phyloP scores from a whole-genome alignment of 2,113 vertebrate genomes.

The Thermophis baileyi region DNA sequence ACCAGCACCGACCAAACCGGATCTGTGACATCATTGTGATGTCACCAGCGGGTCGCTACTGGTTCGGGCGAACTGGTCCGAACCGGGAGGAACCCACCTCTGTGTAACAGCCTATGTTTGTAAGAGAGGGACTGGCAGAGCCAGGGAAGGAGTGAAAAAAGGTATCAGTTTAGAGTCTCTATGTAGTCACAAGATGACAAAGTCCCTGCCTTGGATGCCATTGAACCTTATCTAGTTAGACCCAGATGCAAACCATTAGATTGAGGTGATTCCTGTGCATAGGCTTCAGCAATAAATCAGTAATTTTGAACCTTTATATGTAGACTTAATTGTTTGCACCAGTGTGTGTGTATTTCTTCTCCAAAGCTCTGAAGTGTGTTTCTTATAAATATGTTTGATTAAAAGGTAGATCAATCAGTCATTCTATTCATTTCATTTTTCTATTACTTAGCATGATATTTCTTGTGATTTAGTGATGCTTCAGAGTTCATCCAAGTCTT shows the following conservation, averaged over 20 bases:
- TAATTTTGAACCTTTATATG: not conserved
- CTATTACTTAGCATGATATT: not conserved
- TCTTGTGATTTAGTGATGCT: not conserved
- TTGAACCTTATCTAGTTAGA: not conserved
- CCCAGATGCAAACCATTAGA: not conserved
- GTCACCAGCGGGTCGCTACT: too few relatives aligned
- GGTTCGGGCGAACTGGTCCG: too few relatives aligned
- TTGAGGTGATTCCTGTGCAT: not conserved
- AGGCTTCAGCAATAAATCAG: not conserved
- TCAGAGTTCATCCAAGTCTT: not conserved
- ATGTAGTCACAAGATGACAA: not conserved
- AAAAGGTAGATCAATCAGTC: not conserved
- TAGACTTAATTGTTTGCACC: not conserved
- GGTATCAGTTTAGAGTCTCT: not conserved
- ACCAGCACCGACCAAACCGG: too few relatives aligned
- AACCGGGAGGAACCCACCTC: too few relatives aligned
- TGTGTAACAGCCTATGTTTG: not conserved
- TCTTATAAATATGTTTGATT: not conserved
- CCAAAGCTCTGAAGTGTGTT: not conserved
- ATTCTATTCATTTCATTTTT: not conserved
- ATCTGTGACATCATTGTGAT: too few relatives aligned
- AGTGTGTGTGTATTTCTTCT: not conserved
- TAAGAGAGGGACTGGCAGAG: not conserved
- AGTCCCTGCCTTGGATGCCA: not conserved
- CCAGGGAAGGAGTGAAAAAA: not conserved